Base-by-base conservation (phyloP, 2,888 invertebrate species). In the Cristatella mucedo region DNA sequence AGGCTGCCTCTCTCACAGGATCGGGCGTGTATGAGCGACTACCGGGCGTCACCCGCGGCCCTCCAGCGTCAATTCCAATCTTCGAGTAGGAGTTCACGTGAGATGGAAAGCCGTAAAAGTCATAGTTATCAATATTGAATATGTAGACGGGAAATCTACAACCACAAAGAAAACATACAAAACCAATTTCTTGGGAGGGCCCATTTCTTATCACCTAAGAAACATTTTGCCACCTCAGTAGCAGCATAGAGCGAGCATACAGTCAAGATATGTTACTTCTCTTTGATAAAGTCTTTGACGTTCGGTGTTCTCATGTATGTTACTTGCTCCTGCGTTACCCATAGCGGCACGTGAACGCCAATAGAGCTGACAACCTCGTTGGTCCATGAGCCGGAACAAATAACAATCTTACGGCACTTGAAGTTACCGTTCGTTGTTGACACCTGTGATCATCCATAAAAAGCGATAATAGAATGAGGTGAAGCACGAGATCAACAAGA, bases 281-380 rank as follows among this genome's bases (percentile, higher is more conserved):
- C 59, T 48, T 55, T 59, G 20, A 53, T 52, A 43, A 54, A 62
- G 3, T 57, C 53, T 34, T 54, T 56, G 24, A 57, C 45, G 42
- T 59, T 46, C 1, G 58, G 55, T 9, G 60, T 56, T 19, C 51
- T 56, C 30, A 56, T 49, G 46, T 61, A 62, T 4, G 59, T 55
- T 16, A 62, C 62, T 41, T 62, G 59, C 44, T 62, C 62, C 43
- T 62, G 58, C 1, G 61, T 56, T 36, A 61, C 61, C 30, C 50
- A 53, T 16, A 62, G 50, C 0, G 62, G 61, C 22, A 62, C 49
- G 40, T 59, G 56, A 11, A 59, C 51, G 5, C 58, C 58, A 7
- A 59, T 44, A 4, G 54, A 52, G 6, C 55, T 53, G 9, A 61
- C 41, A 38, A 62, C 56, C 37, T 59, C 48, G 41, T 62, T 62